A percentile compares a stretch with the other conserved stretches of the same genome.
These are phyloP conservation scores for Endomychus coccineus DNA, from an alignment of 2,888 invertebrate genomes.

Conservation along the genomic window DNA sequence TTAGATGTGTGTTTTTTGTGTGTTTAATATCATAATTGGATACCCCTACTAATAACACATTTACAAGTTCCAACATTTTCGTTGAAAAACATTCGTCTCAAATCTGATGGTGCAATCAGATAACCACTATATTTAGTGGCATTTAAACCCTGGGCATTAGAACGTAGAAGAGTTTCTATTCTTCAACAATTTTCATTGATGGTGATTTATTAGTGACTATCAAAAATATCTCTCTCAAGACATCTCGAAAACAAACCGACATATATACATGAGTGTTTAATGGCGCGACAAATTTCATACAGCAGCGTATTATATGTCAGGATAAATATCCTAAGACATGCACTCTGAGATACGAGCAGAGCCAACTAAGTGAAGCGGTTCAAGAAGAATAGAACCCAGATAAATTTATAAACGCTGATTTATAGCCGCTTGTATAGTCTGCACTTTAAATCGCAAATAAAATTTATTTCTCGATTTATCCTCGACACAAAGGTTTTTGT, in stretches of 20 bases:
- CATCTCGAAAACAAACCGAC: slow-evolving; percentile 9
- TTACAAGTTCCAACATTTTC: too few species aligned
- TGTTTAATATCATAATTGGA: too few species aligned
- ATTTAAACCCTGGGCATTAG: too few species aligned
- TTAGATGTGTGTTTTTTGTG: too few species aligned
- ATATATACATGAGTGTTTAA: slow-evolving; percentile 38
- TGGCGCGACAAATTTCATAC: slow-evolving; percentile 45
- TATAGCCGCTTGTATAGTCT: slow-evolving; percentile 38
- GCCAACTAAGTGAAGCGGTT: slow-evolving; percentile 42
- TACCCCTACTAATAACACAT: too few species aligned
- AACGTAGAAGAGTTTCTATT: too few species aligned
- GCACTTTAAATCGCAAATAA: slow-evolving; percentile 38
- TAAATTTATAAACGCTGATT: slow-evolving; percentile 44
- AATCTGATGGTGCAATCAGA: too few species aligned
- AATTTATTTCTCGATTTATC: slow-evolving; percentile 35
- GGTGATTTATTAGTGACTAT: too few species aligned
- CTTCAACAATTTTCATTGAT: too few species aligned
- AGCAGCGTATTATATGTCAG: slow-evolving; percentile 42
- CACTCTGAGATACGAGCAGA: slow-evolving; percentile 38
- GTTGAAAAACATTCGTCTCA: too few species aligned
- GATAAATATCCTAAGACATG: slow-evolving; percentile 40
- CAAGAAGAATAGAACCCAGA: slow-evolving; percentile 42
- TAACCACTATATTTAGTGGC: too few species aligned
- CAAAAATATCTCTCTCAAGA: too few species aligned
- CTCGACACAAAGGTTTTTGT: slow-evolving; percentile 23